Evolutionary conservation across 53 echinoderm and acorn worm genomes (phyloP).

Genomic region (Luidia sarsii): DNA sequence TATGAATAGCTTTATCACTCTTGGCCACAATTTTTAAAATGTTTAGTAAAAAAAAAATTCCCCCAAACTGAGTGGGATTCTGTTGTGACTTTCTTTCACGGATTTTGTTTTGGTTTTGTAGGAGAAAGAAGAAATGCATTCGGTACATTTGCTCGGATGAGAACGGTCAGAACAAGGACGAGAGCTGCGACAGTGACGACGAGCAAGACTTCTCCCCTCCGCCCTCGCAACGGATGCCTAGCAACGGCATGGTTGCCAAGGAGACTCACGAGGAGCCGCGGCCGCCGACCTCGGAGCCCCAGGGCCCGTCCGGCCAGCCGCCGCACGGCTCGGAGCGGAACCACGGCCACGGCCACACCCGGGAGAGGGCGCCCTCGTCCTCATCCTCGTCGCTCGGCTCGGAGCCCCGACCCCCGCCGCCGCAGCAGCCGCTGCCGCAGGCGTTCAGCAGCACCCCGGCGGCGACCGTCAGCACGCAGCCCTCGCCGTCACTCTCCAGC

Average conservation of each 20-base stretch:
- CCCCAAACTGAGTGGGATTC: background rate
- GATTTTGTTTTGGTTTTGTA: too few species aligned
- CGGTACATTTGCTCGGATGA: constrained; percentile 91
- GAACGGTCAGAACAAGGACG: constrained; percentile 68
- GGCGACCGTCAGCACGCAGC: constrained; percentile 52
- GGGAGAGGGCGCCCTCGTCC: constrained; percentile 47
- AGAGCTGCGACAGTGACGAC: constrained; percentile 69
- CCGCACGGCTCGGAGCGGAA: constrained; percentile 26
- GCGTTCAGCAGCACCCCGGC: constrained; percentile 38
- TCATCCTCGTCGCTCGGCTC: constrained; percentile 52
- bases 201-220: constrained; percentile 58
- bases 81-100: background rate
- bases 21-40: too few species aligned
- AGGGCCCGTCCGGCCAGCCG: constrained; percentile 45
- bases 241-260: constrained; percentile 38
- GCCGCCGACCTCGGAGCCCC: constrained; percentile 35
- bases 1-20: too few species aligned
- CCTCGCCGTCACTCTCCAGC: constrained; percentile 56
- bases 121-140: constrained; percentile 99
- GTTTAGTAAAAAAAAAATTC: too few species aligned
- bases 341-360: constrained; percentile 47
- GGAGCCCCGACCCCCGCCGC: constrained; percentile 40
- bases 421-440: constrained; percentile 8
- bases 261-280: constrained; percentile 23
- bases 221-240: constrained; percentile 43